Evolutionary conservation across 1,140 invertebrate species (phyloP).

Genomic region (Zaprionus capensis): DNA sequence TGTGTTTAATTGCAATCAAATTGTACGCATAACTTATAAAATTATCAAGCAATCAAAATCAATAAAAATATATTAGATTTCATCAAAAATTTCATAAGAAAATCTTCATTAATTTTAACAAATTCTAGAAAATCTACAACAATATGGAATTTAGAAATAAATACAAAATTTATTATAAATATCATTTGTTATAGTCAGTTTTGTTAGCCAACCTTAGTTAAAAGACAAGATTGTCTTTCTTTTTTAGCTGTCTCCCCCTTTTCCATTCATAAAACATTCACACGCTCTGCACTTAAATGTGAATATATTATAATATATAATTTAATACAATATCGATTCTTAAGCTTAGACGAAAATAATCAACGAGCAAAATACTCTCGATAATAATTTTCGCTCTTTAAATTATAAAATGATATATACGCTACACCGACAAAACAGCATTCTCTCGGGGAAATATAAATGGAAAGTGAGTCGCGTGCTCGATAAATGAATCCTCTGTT

Average conservation of each 20-base stretch:
- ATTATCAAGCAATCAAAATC: too few species aligned
- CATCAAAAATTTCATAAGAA: too few species aligned
- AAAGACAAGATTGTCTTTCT: neutral
- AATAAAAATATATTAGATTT: too few species aligned
- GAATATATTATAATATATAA: constrained; percentile 49
- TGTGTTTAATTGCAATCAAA: neutral
- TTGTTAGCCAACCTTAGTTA: neutral
- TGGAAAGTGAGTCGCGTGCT: constrained; percentile 42
- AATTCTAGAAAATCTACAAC: neutral
- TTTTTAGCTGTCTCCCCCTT: neutral
- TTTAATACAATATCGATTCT: constrained; percentile 63
- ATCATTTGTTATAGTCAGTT: neutral
- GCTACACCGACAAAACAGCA: constrained; percentile 20
- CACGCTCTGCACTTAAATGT: constrained; percentile 27
- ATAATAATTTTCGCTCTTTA: constrained; percentile 30
- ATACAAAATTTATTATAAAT: neutral
- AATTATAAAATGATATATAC: constrained; percentile 34
- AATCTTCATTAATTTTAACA: too few species aligned
- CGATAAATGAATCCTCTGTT: neutral
- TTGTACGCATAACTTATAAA: too few species aligned
- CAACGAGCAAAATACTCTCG: constrained; percentile 15
- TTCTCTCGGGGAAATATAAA: constrained; percentile 26
- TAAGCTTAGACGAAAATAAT: constrained; percentile 52
- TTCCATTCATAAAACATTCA: neutral
- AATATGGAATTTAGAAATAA: neutral